A percentile compares a stretch with the other conserved stretches of the same genome.
Conservation (phyloP, 2,888 invertebrate species). For the Chalcosyrphus nemorum region DNA sequence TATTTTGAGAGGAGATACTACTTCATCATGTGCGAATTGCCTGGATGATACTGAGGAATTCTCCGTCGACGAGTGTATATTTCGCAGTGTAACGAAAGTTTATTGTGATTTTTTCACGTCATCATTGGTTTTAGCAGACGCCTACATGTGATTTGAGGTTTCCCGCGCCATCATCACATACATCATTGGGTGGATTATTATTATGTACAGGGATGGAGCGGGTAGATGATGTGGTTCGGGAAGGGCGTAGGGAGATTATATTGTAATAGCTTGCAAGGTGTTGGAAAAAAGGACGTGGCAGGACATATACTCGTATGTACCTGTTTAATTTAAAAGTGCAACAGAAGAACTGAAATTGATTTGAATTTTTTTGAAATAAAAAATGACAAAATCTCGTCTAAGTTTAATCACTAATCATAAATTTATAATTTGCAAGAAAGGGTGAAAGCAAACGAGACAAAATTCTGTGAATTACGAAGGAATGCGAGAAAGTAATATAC, state of each 20-base stretch:
- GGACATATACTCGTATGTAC: no score
- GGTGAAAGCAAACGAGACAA: no score
- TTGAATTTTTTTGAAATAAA: no score
- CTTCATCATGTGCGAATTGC: conserved; percentile 3
- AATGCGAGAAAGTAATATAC: no score
- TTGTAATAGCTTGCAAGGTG: no score
- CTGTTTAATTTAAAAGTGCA: no score
- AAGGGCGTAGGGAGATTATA: background rate
- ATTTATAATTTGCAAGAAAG: no score
- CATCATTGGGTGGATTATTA: background rate
- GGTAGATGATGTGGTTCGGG: background rate
- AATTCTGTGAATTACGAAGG: no score
- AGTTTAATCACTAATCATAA: no score
- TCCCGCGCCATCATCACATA: conserved; percentile 25
- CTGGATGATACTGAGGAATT: conserved; percentile 17
- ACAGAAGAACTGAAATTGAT: no score
- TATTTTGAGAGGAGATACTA: conserved; percentile 42
- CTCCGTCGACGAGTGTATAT: conserved; percentile 12
- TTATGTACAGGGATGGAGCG: background rate
- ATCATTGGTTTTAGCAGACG: conserved; percentile 17
- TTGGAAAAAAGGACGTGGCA: no score
- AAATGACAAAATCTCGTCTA: no score
- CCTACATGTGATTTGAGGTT: conserved; percentile 15
- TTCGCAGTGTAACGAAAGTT: conserved; percentile 8
- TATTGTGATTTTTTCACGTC: conserved; percentile 21